A percentile compares a stretch with the other conserved stretches of the same genome.
Evolutionary conservation across 2,888 invertebrate species (phyloP).

Genomic region (Plebejus melissa): DNA sequence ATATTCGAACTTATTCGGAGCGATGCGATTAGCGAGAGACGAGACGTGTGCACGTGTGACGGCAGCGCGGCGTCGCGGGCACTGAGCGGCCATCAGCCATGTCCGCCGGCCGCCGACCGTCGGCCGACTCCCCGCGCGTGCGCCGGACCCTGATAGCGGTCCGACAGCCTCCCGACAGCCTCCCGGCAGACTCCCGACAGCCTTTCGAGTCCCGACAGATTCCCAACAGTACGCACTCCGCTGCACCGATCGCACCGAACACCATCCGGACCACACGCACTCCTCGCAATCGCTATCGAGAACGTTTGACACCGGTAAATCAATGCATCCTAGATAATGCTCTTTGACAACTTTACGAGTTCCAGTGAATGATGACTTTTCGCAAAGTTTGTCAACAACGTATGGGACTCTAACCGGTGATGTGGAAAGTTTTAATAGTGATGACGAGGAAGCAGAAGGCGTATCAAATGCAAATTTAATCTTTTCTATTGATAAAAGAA

Average conservation of each 20-base stretch:
- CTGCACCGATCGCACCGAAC: slow-evolving; percentile 32
- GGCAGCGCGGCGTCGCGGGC: slow-evolving; percentile 70
- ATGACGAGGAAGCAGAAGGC: not conserved
- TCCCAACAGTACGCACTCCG: slow-evolving; percentile 31
- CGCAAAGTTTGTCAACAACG: not conserved
- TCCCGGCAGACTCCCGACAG: slow-evolving; percentile 1
- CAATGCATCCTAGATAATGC: slow-evolving; percentile 39
- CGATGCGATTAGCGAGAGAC: slow-evolving; percentile 41
- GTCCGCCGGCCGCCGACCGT: slow-evolving; percentile 43
- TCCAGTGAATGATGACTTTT: slow-evolving; percentile 1
- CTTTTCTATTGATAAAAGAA: not conserved
- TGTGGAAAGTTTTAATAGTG: not conserved
- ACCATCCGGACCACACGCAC: slow-evolving; percentile 41
- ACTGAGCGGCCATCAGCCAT: slow-evolving; percentile 60
- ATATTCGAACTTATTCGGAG: slow-evolving; percentile 25
- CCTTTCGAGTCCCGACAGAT: slow-evolving; percentile 33
- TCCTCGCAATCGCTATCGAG: slow-evolving; percentile 38
- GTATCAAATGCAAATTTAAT: not conserved
- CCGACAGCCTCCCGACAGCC: slow-evolving; percentile 40
- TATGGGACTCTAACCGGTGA: not conserved
- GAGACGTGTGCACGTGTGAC: slow-evolving; percentile 50
- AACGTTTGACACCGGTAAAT: slow-evolving; percentile 43
- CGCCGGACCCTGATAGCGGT: slow-evolving; percentile 56
- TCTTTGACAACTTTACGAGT: slow-evolving; percentile 34
- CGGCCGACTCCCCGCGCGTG: slow-evolving; percentile 58